Conservation (phyloP, 2,888 invertebrate species). For the Odontocolon sp. region DNA sequence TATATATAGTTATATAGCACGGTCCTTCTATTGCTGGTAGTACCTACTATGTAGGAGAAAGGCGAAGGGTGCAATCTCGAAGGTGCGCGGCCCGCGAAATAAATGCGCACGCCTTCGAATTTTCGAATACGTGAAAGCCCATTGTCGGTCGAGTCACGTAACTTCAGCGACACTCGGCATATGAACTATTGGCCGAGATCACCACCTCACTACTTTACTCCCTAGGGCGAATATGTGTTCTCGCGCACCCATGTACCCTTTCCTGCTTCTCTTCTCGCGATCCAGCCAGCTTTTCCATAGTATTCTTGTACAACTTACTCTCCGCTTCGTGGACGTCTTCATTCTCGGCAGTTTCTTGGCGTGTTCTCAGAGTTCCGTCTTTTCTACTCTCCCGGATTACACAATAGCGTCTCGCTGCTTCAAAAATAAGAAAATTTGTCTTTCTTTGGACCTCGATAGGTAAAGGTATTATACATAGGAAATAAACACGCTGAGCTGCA, state of each 20-base stretch:
- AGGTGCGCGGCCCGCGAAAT: conserved; percentile 65
- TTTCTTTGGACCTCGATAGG: too few relatives aligned
- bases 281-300: conserved; percentile 5
- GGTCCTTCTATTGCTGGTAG: too few relatives aligned
- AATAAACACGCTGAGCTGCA: too few relatives aligned
- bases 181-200: conserved; percentile 73
- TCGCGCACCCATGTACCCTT: conserved; percentile 8
- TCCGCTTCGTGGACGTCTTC: too few relatives aligned
- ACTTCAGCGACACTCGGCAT: conserved; percentile 68
- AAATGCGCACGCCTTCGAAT: conserved; percentile 70
- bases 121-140: conserved; percentile 64
- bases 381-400: too few relatives aligned
- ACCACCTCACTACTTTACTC: conserved; percentile 62
- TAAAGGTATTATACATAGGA: too few relatives aligned
- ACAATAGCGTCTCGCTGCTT: too few relatives aligned
- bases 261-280: neutral
- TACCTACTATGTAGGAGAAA: conserved; percentile 36
- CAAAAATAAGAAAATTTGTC: too few relatives aligned
- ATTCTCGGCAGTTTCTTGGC: too few relatives aligned
- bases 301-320: neutral
- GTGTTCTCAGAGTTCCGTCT: too few relatives aligned
- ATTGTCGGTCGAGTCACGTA: conserved; percentile 70
- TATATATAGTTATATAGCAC: conserved; percentile 5
- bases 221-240: conserved; percentile 31
- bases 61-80: conserved; percentile 66